These are phyloP conservation scores for Conus canariensis DNA, from an alignment of 2,888 invertebrate genomes.

Conservation along the genomic window DNA sequence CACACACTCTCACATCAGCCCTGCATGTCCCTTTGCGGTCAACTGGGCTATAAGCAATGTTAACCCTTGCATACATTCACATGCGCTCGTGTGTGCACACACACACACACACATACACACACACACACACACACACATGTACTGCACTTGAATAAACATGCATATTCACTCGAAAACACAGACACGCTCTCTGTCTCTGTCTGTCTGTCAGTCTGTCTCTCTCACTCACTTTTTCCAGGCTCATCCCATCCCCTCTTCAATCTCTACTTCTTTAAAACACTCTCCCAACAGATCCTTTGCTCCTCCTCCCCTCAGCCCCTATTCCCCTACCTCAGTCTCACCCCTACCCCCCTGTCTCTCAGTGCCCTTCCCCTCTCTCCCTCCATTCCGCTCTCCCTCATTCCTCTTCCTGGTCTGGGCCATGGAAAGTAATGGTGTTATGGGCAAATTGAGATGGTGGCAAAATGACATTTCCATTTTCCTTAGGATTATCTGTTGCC, in stretches of 20 bases:
- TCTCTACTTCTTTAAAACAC: background rate
- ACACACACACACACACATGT: background rate
- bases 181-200: constrained; percentile 18
- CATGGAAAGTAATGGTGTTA: background rate
- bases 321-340: background rate
- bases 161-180: background rate
- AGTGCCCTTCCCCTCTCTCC: background rate
- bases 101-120: too few relatives aligned
- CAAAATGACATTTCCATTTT: constrained; percentile 36
- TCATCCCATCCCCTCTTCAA: background rate
- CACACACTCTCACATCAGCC: too few relatives aligned
- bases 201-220: constrained; percentile 5
- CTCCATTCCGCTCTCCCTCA: background rate
- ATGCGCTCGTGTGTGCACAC: too few relatives aligned
- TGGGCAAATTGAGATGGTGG: constrained; percentile 20
- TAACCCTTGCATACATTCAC: too few relatives aligned
- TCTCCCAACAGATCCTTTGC: background rate
- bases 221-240: background rate
- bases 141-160: too few relatives aligned
- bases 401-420: background rate
- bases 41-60: too few relatives aligned
- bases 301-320: background rate
- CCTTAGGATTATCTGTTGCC: background rate
- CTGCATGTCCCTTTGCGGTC: too few relatives aligned
- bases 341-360: background rate